Conservation (phyloP, 2,797 vertebrate species). For the Hippocampus kuda region DNA sequence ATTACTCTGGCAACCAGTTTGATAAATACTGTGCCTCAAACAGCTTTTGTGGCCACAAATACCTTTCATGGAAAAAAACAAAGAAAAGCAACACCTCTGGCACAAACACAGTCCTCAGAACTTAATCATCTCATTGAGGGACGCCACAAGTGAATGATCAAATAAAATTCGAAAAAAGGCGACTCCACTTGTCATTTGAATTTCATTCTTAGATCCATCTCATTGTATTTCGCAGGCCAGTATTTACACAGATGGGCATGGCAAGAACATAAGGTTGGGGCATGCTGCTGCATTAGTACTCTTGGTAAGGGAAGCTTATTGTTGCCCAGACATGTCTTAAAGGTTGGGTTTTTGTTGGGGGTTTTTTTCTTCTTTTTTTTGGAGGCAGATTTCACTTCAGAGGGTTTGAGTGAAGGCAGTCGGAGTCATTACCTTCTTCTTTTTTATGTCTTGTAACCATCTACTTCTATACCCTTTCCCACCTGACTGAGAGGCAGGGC, state of each 20-base stretch:
- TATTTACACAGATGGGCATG: not conserved
- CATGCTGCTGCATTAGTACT: slow-evolving; percentile 47
- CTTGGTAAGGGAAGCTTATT: slow-evolving; percentile 29
- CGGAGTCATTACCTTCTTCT: not conserved
- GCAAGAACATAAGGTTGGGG: slow-evolving; percentile 34
- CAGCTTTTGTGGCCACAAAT: slow-evolving; percentile 45
- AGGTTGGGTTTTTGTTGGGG: slow-evolving; percentile 22
- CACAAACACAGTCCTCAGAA: slow-evolving; percentile 47
- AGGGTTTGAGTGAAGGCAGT: slow-evolving; percentile 11
- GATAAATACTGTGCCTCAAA: slow-evolving; percentile 48
- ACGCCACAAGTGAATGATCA: not conserved
- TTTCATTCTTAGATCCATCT: not conserved
- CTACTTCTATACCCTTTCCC: too few species aligned
- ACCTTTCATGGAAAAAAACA: slow-evolving; percentile 22
- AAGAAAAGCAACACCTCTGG: slow-evolving; percentile 42
- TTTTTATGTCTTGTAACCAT: not conserved
- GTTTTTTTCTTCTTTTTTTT: not conserved
- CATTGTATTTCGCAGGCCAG: not conserved
- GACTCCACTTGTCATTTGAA: slow-evolving; percentile 4
- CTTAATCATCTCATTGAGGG: slow-evolving; percentile 25
- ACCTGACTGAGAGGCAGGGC: too few species aligned
- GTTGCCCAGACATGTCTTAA: slow-evolving; percentile 25
- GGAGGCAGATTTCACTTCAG: slow-evolving; percentile 22
- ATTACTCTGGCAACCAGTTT: slow-evolving; percentile 54
- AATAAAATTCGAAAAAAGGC: not conserved